Conservation (phyloP, 2,888 invertebrate species). For the Mesorhabditis belari region DNA sequence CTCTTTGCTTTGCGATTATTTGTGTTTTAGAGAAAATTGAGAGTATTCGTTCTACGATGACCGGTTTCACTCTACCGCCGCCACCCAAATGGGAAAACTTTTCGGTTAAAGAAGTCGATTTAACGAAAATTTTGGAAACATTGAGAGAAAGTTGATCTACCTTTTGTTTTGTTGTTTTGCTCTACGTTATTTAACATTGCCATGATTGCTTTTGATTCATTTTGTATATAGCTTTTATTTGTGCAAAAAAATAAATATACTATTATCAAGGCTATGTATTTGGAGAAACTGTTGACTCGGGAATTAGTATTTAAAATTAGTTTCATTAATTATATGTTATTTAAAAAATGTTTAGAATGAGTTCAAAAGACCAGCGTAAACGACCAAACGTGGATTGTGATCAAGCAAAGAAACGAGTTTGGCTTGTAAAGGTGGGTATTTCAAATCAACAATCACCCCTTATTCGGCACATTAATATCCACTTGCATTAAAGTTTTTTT, state of each 20-base stretch:
- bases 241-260: too few species aligned
- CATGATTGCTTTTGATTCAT: too few species aligned
- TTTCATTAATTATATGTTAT: background rate
- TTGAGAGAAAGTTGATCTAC: too few species aligned
- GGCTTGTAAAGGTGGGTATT: conserved; percentile 50
- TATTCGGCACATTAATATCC: too few species aligned
- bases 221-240: conserved; percentile 4
- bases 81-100: conserved; percentile 26
- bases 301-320: too few species aligned
- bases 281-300: too few species aligned
- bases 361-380: background rate
- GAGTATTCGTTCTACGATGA: conserved; percentile 22
- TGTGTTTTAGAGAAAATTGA: conserved; percentile 17
- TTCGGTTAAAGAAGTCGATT: conserved; percentile 12
- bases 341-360: background rate
- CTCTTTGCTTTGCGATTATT: too few species aligned
- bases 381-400: conserved; percentile 32
- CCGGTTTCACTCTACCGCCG: conserved; percentile 18
- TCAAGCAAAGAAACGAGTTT: conserved; percentile 37
- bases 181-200: background rate
- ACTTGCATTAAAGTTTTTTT: background rate
- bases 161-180: conserved; percentile 1
- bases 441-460: too few species aligned
- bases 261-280: too few species aligned
- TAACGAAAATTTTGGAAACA: too few species aligned